Evolutionary conservation across 1,140 invertebrate species (phyloP), one percentile per base, ranked within the genome.

Genomic region (Sipha flava): DNA sequence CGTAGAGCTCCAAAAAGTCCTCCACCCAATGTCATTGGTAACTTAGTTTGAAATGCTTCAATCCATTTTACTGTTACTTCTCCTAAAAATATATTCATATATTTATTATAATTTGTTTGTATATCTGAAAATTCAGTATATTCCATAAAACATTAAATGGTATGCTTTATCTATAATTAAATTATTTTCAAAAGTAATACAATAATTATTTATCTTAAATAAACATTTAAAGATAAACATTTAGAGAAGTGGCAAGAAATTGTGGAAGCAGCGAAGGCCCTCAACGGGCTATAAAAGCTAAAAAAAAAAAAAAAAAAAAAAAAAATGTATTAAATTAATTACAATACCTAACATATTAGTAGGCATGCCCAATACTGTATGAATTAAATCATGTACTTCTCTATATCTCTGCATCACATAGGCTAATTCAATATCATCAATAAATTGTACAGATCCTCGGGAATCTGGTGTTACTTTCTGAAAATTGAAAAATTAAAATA

Each of bases 21-120:
- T 49, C 92, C 95, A 80, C 89, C 89, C 66, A 94, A 87, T 84
- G 95, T 97, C 95, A 98, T 97, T 2, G 96, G 95, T 37, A 98
- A 85, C 75, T 89, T 90, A 21, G 91, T 94, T 86, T 97, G 96
- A 62, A 98, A 89, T 9, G 91, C 96, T 90, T 99, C 98, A 77
- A 99, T 89, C 95, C 96, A 98, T 87, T 99, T 99, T 6, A 99
- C 93, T 9, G 93, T 90, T 21, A 98, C 95, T 89, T 97, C 92
- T 64, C 90, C 90, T 88, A 81, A 70, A 85, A 82, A 75, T 6
- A 40, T 40, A 40, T 40, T 6, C n/a, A 40, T 4, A 66, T 80
- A 70, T n/a, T n/a, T n/a, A n/a, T n/a, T n/a, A n/a, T n/a, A n/a
- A n/a, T n/a, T n/a, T n/a, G n/a, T n/a, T n/a, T n/a, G n/a, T n/a